A percentile compares a stretch with the other conserved stretches of the same genome.
These are phyloP conservation scores for Drosophila ustulata DNA, from an alignment of 2,888 invertebrate species.

Conservation along the genomic window DNA sequence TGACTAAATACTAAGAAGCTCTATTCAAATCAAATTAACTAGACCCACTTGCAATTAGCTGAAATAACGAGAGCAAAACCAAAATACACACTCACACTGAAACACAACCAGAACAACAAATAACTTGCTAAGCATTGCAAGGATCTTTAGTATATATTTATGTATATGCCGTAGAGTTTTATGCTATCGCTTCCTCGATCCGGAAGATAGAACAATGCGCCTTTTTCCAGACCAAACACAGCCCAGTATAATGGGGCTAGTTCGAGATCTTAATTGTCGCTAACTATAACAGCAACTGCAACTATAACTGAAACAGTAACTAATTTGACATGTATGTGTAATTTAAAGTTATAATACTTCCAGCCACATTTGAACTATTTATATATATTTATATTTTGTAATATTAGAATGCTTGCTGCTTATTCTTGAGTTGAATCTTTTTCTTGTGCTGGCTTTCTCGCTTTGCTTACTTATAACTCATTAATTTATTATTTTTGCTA, in stretches of 20 bases:
- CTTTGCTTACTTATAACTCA: constrained; percentile 72
- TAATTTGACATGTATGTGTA: constrained; percentile 48
- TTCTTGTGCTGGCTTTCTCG: constrained; percentile 52
- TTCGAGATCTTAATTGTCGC: constrained; percentile 41
- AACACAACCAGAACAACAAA: constrained; percentile 25
- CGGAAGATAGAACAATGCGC: constrained; percentile 28
- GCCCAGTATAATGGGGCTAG: constrained; percentile 33
- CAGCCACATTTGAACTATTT: constrained; percentile 66
- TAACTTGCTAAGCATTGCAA: constrained; percentile 44
- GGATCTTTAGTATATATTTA: constrained; percentile 50
- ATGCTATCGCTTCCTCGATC: constrained; percentile 25
- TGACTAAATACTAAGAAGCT: constrained; percentile 57
- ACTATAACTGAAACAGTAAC: constrained; percentile 22
- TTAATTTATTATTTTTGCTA: constrained; percentile 75
- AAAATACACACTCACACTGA: constrained; percentile 50
- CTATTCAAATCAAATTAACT: constrained; percentile 61
- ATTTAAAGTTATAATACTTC: constrained; percentile 58
- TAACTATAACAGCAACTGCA: constrained; percentile 21
- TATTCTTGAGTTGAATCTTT: constrained; percentile 38
- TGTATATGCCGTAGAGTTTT: constrained; percentile 39
- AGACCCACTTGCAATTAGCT: constrained; percentile 58
- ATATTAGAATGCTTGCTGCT: constrained; percentile 58
- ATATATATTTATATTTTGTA: constrained; percentile 54
- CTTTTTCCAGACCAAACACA: constrained; percentile 35
- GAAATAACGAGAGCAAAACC: constrained; percentile 68